A percentile compares a stretch with the other conserved stretches of the same genome.
Conservation (phyloP, 2,888 invertebrate genomes). For the Auanema freiburgensis region DNA sequence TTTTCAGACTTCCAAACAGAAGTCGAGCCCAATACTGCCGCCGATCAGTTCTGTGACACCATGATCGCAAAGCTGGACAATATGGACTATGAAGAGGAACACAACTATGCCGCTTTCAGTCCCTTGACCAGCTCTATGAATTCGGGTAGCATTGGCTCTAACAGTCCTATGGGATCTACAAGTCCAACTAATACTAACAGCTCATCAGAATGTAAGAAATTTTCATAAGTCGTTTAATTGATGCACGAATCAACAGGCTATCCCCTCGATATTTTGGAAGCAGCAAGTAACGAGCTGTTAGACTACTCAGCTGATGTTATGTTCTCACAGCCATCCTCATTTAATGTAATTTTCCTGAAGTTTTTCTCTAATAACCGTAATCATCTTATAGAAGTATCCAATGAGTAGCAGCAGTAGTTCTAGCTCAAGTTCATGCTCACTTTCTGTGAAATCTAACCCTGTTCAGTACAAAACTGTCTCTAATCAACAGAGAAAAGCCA, state of each 20-base stretch:
- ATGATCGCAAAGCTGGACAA: constrained; percentile 4
- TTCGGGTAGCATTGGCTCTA: not conserved
- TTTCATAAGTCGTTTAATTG: not conserved
- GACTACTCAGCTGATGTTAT: not conserved
- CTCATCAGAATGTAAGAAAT: constrained; percentile 10
- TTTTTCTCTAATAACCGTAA: not conserved
- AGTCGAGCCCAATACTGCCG: too few species aligned
- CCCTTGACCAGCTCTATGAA: constrained; percentile 12
- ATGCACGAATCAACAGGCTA: constrained; percentile 5
- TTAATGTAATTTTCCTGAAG: not conserved
- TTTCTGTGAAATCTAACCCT: too few species aligned
- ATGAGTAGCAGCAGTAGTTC: too few species aligned
- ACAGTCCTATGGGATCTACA: constrained; percentile 10
- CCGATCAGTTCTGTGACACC: constrained; percentile 9
- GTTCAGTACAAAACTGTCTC: too few species aligned
- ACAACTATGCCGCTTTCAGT: constrained; percentile 12
- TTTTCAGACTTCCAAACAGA: too few species aligned
- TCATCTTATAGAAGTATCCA: not conserved
- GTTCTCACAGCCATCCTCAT: not conserved
- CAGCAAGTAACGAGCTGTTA: constrained; percentile 11
- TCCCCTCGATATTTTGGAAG: constrained; percentile 13
- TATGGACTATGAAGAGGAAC: constrained; percentile 13
- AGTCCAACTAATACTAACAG: constrained; percentile 20
- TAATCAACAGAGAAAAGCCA: too few species aligned
- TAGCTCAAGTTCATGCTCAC: too few species aligned